Evolutionary conservation across 2,797 vertebrate species (phyloP), one percentile per base, ranked within the genome.

Genomic region (Pangasius djambal): DNA sequence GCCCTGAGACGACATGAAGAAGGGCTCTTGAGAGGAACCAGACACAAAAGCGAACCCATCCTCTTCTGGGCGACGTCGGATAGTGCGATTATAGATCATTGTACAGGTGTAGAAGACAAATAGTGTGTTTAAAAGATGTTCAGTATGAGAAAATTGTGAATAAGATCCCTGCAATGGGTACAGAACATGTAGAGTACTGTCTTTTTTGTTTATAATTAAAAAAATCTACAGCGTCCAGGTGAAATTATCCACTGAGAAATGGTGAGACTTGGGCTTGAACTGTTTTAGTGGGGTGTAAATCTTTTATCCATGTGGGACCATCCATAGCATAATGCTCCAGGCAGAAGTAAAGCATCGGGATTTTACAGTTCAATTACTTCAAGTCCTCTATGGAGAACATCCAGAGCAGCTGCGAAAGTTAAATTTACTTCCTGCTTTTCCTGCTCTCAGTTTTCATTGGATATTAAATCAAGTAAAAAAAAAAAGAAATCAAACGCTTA

Each of bases 311-410:
- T 85, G 83, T 34, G 83, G 63, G 83, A 85, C 83, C 63, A 22
- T 85, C 37, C 44, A 20, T 28, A 22, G 63, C 44, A 22, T 50
- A 85, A 67, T 52, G 83, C 83, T 85, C 48, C 83, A 69, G 83
- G 63, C 83, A 85, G 83, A 52, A 52, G 63, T 85, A 69, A 50
- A 85, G 44, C 83, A 69, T 85, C 61, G 52, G 63, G 61, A 84
- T 69, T 85, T 85, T 85, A 85, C 83, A 85, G 83, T 85, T 69
- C 83, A 85, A 52, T 85, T 69, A 69, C 83, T 52, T 52, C 83
- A 69, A 52, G 63, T 85, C 44, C 83, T 85, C 16, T 6, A 52
- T 85, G 83, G 83, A 85, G 25, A 85, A 13, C 44, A 69, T 85
- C 83, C 83, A 69, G 63, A 52, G 63, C 83, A 69, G 63, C 83